Conservation (phyloP, 2,113 vertebrate species). For the Epinephelus lanceolatus region DNA sequence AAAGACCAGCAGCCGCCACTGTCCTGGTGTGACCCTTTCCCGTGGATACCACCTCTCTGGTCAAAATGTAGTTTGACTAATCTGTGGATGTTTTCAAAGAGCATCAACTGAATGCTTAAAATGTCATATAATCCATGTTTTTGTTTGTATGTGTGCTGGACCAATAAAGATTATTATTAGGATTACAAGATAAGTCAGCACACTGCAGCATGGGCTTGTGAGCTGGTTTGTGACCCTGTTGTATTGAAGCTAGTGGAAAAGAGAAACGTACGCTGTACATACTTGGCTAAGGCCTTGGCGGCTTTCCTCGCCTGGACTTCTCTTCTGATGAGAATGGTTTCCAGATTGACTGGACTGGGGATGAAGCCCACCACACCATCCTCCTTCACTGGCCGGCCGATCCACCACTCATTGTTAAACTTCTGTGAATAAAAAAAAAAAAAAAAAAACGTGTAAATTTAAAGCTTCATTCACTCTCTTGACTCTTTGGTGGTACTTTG, state of each 20-base stretch:
- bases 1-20: too few species aligned
- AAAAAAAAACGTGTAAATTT: not conserved
- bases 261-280: conserved; percentile 49
- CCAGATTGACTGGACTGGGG: conserved; percentile 98
- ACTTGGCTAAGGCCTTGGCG: conserved; percentile 98
- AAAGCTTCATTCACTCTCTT: not conserved
- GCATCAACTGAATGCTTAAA: conserved; percentile 10
- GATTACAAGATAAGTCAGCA: conserved; percentile 13
- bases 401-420: conserved; percentile 99
- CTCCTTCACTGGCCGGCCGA: conserved; percentile 97
- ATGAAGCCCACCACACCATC: conserved; percentile 98
- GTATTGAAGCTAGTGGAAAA: not conserved
- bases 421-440: conserved; percentile 83
- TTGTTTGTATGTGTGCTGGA: conserved; percentile 17
- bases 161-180: conserved; percentile 32
- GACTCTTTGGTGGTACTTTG: not conserved
- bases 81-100: conserved; percentile 14
- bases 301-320: conserved; percentile 98
- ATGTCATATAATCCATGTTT: conserved; percentile 30
- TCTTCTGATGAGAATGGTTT: conserved; percentile 96
- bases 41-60: not conserved
- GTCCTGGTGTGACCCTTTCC: not conserved
- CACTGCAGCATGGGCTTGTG: not conserved
- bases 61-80: conserved; percentile 12
- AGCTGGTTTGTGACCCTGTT: not conserved